Evolutionary conservation across 2,797 vertebrate species (phyloP), one percentile per base, ranked within the genome.

Genomic region (Mus caroli): DNA sequence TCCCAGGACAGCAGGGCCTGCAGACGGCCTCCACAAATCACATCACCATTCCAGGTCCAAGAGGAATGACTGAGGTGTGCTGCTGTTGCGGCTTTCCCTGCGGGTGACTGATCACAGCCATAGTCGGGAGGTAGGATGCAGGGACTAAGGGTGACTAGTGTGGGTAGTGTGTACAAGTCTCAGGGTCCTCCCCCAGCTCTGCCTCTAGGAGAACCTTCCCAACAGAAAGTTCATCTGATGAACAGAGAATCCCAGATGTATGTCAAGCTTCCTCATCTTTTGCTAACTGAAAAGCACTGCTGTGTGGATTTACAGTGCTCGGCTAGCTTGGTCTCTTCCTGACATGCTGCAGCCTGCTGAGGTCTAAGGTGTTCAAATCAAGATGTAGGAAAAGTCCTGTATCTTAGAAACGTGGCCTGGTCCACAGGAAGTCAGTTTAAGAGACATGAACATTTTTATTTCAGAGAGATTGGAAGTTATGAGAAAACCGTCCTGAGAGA

Each of bases 251-350:
- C 15, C 37, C 69, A 83, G 60, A 67, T 60, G 50, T 77, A 67
- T 56, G 8, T 34, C 89, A 28, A 73, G 46, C 87, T 40, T 50
- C 75, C n/a, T 43, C 60, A n/a, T 43, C 5, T 86, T 96, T 80
- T 88, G 85, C 71, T 90, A 96, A 93, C 92, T 92, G 77, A 88
- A 85, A 9, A 50, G 46, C 15, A 77, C 37, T 26, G 20, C 52
- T 64, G 34, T 71, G 56, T 0, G 20, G 40, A 88, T 46, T 86
- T 78, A 24, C 20, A 58, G 28, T 71, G 43, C 31, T 10, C 46
- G 37, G 84, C 46, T 14, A 60, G 2, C 20, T 31, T 40, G 28
- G n/a, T 69, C 43, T 92, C 60, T 90, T 87, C 40, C 28, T 54
- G 19, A 20, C 60, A 92, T 54, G 54, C 9, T 37, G 0, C 4